Conservation (phyloP, 1,140 invertebrate species). For the Caenorhabditis latens region DNA sequence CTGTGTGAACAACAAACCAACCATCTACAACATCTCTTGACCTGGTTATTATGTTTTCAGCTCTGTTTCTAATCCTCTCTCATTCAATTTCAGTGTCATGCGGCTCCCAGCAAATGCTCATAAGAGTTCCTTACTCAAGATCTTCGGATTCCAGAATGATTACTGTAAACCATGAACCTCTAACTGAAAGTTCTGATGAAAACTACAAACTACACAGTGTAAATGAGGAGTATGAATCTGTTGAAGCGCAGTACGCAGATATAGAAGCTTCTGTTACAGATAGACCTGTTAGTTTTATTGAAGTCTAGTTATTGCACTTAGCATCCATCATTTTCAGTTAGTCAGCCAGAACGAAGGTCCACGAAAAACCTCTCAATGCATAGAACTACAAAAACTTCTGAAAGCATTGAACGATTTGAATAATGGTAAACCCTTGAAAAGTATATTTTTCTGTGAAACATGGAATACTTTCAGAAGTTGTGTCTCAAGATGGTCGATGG, state of each 20-base stretch:
- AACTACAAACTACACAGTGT: constrained; percentile 19
- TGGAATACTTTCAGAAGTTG: constrained; percentile 7
- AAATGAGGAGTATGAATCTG: constrained; percentile 31
- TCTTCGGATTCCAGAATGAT: constrained; percentile 25
- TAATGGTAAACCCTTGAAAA: background rate
- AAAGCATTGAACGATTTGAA: constrained; percentile 54
- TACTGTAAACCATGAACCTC: constrained; percentile 18
- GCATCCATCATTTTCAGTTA: background rate
- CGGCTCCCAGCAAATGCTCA: constrained; percentile 39
- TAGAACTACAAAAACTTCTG: constrained; percentile 38
- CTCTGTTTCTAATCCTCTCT: too few species aligned
- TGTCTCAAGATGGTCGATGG: constrained; percentile 53
- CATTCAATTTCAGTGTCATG: constrained; percentile 19
- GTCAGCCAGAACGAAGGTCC: background rate
- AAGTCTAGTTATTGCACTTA: background rate
- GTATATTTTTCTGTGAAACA: background rate
- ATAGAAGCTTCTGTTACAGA: constrained; percentile 15
- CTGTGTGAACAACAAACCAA: constrained; percentile 45
- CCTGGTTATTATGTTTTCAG: background rate
- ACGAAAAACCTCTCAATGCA: constrained; percentile 12
- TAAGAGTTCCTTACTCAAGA: constrained; percentile 19
- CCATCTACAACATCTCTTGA: background rate
- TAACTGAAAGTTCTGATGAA: constrained; percentile 1
- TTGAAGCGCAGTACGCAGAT: constrained; percentile 4
- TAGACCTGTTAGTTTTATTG: background rate